Evolutionary conservation across 2,797 vertebrate genomes (phyloP).

Genomic region (Thamnophis elegans): DNA sequence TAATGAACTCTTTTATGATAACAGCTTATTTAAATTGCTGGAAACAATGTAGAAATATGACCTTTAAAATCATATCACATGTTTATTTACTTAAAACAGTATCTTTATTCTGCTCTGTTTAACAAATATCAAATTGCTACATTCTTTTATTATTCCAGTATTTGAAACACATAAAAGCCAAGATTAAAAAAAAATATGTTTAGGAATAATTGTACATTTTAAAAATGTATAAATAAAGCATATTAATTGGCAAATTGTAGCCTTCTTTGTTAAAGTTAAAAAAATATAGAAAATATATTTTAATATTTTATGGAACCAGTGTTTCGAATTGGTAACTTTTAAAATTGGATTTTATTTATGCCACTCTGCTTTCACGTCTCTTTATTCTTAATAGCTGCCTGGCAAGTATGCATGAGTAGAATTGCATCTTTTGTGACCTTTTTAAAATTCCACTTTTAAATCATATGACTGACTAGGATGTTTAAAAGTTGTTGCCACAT

Average conservation of each 20-base stretch:
- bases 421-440: neutral
- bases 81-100: neutral
- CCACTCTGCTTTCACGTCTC: neutral
- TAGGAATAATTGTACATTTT: neutral
- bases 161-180: neutral
- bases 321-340: neutral
- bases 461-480: neutral
- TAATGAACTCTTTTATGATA: slow-evolving; percentile 15
- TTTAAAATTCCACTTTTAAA: neutral
- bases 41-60: neutral
- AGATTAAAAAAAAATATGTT: neutral
- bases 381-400: neutral
- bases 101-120: neutral
- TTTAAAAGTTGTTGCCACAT: neutral
- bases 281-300: neutral
- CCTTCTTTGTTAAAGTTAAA: neutral
- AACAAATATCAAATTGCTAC: neutral
- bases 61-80: neutral
- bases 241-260: neutral
- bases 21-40: neutral
- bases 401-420: neutral
- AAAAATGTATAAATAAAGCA: neutral
- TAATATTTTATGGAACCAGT: neutral
- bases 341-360: neutral
- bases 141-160: neutral